Evolutionary conservation across 2,113 vertebrate species (phyloP).

Genomic region (Boulengeromyrus knoepffleri): DNA sequence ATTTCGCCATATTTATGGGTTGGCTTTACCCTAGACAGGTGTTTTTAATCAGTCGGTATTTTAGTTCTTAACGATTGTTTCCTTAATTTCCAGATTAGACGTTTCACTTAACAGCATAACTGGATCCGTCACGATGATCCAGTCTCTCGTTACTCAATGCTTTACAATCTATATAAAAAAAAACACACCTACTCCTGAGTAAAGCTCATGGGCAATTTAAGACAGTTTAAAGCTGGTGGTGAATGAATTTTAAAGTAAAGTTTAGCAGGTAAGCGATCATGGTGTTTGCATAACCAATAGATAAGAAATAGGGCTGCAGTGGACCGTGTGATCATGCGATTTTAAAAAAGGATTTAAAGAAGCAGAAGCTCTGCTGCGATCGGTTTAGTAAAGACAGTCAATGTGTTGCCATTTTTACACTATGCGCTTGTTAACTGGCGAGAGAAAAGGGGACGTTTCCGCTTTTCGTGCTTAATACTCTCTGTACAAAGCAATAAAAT

Average conservation of each 20-base stretch:
- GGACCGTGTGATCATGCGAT: background rate
- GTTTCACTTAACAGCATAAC: background rate
- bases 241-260: background rate
- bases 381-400: background rate
- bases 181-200: too few species aligned
- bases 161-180: too few species aligned
- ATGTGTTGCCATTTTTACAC: background rate
- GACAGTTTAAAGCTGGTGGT: background rate
- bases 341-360: background rate
- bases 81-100: background rate
- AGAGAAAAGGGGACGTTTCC: too few species aligned
- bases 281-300: background rate
- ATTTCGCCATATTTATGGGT: background rate
- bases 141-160: background rate
- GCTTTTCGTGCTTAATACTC: too few species aligned
- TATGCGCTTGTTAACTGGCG: too few species aligned
- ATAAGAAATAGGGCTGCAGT: background rate
- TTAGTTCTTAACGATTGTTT: background rate
- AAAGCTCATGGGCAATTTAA: background rate
- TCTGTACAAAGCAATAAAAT: too few species aligned
- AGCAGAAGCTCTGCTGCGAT: background rate
- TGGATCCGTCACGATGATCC: background rate
- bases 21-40: background rate
- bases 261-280: background rate
- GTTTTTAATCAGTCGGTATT: background rate